Conservation (phyloP, 2,888 invertebrate species). For the Linnaemya tessellans region DNA sequence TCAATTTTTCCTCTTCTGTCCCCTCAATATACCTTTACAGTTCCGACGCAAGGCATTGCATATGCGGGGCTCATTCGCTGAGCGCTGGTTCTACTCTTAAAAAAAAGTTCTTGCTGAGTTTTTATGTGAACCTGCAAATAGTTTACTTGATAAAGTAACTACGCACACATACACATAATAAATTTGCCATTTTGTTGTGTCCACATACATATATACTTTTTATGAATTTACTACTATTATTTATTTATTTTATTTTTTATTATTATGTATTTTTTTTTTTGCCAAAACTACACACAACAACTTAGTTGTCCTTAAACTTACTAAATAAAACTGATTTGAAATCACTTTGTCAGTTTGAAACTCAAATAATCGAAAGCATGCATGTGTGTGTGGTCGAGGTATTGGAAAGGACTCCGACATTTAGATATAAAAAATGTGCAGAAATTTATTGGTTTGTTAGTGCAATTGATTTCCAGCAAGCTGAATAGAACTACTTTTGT, state of each 20-base stretch:
- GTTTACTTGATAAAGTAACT: no score
- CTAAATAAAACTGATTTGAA: constrained; percentile 55
- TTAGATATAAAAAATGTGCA: constrained; percentile 5
- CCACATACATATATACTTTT: not conserved
- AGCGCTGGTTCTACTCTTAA: no score
- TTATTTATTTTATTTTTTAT: no score
- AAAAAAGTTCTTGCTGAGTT: no score
- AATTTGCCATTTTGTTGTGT: constrained; percentile 15
- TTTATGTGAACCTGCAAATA: no score
- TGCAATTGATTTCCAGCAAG: not conserved
- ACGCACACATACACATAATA: not conserved
- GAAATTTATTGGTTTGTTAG: constrained; percentile 38
- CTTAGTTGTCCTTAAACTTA: constrained; percentile 8
- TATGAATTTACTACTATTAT: no score
- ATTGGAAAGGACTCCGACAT: constrained; percentile 2
- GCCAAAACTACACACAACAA: not conserved
- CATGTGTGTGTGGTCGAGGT: not conserved
- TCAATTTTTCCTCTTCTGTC: no score
- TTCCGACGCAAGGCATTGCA: no score
- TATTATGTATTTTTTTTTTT: not conserved
- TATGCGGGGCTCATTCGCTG: no score
- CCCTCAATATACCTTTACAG: no score
- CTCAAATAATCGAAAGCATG: not conserved
- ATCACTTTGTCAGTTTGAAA: constrained; percentile 57
- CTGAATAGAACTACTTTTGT: constrained; percentile 18